These are phyloP conservation scores for Manduca sexta DNA, from an alignment of 1,140 invertebrate species.

Conservation along the genomic window DNA sequence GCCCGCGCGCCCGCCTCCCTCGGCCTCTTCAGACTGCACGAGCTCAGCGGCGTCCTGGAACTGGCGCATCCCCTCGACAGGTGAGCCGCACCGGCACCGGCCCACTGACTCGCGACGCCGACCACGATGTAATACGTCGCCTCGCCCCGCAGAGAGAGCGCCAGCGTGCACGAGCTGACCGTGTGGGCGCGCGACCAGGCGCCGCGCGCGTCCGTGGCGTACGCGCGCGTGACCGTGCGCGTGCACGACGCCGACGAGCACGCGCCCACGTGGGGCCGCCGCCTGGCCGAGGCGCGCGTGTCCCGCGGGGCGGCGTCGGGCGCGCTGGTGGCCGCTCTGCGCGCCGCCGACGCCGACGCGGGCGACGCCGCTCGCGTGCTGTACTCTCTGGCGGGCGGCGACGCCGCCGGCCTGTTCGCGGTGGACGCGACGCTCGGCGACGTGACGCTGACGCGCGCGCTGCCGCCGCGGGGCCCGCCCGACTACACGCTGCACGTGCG, in stretches of 20 bases:
- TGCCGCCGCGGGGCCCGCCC: constrained; percentile 80
- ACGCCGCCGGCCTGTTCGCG: constrained; percentile 87
- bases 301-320: constrained; percentile 31
- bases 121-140: neutral
- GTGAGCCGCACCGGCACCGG: constrained; percentile 8
- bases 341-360: constrained; percentile 33
- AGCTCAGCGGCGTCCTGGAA: constrained; percentile 77
- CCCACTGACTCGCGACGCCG: neutral
- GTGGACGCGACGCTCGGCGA: constrained; percentile 86
- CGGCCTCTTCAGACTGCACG: constrained; percentile 86
- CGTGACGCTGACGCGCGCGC: constrained; percentile 81
- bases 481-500: constrained; percentile 89
- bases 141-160: constrained; percentile 77
- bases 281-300: constrained; percentile 41
- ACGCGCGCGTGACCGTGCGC: constrained; percentile 85
- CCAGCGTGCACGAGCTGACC: constrained; percentile 88
- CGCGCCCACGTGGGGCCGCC: constrained; percentile 75
- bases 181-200: constrained; percentile 94
- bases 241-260: constrained; percentile 95
- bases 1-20: constrained; percentile 83
- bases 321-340: constrained; percentile 38
- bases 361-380: constrained; percentile 28
- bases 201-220: constrained; percentile 87
- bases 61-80: constrained; percentile 44
- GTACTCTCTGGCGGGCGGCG: constrained; percentile 74